phyloP scores from a whole-genome alignment of 1,140 invertebrate genomes.

The Diachasma alloeum region DNA sequence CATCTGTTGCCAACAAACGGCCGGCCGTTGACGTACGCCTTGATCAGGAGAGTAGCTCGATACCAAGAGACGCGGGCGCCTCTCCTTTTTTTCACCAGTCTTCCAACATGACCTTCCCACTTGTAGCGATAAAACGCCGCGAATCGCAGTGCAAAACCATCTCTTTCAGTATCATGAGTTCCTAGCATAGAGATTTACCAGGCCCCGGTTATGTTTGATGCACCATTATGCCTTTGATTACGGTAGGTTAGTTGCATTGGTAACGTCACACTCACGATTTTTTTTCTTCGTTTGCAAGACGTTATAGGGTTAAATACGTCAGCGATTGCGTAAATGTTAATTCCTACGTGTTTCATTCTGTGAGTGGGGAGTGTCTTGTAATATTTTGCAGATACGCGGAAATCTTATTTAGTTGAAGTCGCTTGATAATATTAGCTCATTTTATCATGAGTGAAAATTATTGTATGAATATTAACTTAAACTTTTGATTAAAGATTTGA shows the following conservation, averaged over 20 bases:
- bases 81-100: background rate
- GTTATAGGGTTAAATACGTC: conserved; percentile 23
- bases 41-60: conserved; percentile 45
- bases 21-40: conserved; percentile 53
- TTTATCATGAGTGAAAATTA: background rate
- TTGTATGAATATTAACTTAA: too few relatives aligned
- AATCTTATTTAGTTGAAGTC: too few relatives aligned
- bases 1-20: conserved; percentile 55
- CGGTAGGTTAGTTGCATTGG: conserved; percentile 63
- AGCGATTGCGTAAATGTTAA: conserved; percentile 1
- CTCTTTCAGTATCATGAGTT: conserved; percentile 40
- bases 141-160: conserved; percentile 28
- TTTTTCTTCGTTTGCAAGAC: background rate
- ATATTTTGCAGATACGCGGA: too few relatives aligned
- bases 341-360: background rate
- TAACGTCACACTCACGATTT: conserved; percentile 31
- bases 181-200: conserved; percentile 61
- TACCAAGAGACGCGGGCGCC: conserved; percentile 1
- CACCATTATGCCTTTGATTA: conserved; percentile 61
- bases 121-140: background rate
- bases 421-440: background rate
- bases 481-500: too few relatives aligned
- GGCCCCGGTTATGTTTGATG: conserved; percentile 65
- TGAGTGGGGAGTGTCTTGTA: background rate
- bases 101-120: background rate